phyloP scores from a whole-genome alignment of 2,113 vertebrate species.

The Silurus glanis region DNA sequence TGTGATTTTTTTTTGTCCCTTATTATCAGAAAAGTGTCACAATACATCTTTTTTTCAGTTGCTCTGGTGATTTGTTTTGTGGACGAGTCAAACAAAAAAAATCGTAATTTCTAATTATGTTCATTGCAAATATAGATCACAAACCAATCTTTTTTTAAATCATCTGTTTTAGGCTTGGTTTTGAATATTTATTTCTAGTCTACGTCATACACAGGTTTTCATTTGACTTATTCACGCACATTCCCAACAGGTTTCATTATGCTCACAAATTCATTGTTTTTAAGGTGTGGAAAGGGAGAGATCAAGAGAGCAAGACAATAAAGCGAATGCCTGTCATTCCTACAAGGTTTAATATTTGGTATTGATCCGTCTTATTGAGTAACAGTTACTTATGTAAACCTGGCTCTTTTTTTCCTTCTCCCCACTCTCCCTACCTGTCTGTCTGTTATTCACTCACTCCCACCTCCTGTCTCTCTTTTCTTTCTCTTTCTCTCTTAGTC shows the following conservation, averaged over 20 bases:
- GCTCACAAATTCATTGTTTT: not conserved
- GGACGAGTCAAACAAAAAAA: not conserved
- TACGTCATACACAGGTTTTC: not conserved
- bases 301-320: not conserved
- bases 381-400: not conserved
- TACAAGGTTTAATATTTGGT: not conserved
- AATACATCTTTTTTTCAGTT: not conserved
- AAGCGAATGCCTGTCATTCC: not conserved
- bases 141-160: not conserved
- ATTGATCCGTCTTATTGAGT: not conserved
- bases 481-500: not conserved
- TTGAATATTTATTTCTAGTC: not conserved
- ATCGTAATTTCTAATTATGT: not conserved
- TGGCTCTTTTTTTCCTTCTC: not conserved
- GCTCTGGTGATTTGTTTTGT: not conserved
- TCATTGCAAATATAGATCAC: not conserved
- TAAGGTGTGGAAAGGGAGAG: not conserved
- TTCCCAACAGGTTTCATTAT: conserved; percentile 1
- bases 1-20: not conserved
- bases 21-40: not conserved
- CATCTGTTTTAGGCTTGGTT: not conserved
- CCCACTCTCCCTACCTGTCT: not conserved
- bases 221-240: not conserved
- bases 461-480: not conserved
- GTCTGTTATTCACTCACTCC: not conserved